These are phyloP conservation scores for Trichosurus vulpecula DNA, from an alignment of 2,797 vertebrate species.

Conservation along the genomic window DNA sequence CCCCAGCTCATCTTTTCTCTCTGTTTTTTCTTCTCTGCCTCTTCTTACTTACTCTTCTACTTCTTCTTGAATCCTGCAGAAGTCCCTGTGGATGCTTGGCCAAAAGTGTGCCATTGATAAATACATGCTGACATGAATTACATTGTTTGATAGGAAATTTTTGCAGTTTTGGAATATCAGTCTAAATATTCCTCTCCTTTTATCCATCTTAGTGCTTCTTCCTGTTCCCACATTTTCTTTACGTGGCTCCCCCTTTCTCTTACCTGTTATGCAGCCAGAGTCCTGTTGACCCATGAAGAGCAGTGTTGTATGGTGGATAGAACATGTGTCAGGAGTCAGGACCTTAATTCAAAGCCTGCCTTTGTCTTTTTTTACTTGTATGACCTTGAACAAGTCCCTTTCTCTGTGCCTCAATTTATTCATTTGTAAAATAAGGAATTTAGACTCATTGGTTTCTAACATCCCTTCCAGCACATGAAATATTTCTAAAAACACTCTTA, in stretches of 20 bases:
- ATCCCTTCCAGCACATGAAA: neutral
- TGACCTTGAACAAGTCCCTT: neutral
- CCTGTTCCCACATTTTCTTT: neutral
- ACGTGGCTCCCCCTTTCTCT: neutral
- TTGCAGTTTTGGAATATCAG: neutral
- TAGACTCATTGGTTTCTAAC: neutral
- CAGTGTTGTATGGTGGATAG: fast-evolving
- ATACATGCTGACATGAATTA: neutral
- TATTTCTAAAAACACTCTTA: neutral
- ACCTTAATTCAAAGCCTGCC: neutral
- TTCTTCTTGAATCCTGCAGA: neutral
- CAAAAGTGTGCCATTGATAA: neutral
- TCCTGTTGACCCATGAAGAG: neutral
- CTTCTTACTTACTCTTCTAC: neutral
- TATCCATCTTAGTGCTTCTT: neutral
- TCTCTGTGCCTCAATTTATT: neutral
- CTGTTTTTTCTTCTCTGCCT: neutral
- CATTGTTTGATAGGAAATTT: neutral
- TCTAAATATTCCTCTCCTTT: neutral
- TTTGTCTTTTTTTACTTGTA: neutral
- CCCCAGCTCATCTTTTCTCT: neutral
- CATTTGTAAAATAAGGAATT: neutral
- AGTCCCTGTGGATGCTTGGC: neutral
- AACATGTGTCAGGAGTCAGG: neutral
- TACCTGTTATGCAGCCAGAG: neutral